Evolutionary conservation across 2,888 invertebrate genomes (phyloP).

Genomic region (Xanthia togata): DNA sequence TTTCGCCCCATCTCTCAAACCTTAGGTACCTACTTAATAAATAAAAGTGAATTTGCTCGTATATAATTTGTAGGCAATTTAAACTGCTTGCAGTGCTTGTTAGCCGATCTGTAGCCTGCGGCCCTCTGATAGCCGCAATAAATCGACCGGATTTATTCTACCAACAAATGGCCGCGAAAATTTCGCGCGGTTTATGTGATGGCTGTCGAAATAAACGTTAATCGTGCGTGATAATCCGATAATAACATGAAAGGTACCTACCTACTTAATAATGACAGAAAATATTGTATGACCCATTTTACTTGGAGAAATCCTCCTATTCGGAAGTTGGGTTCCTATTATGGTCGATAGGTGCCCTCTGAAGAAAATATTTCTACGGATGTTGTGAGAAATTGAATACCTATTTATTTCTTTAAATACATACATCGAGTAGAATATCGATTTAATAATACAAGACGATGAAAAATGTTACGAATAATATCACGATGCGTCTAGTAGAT

Average conservation of each 20-base stretch:
- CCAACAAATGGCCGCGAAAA: constrained; percentile 60
- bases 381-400: too few species aligned
- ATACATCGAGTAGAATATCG: too few species aligned
- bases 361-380: too few species aligned
- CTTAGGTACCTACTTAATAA: constrained; percentile 14
- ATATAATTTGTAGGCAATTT: constrained; percentile 47
- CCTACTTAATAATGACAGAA: too few species aligned
- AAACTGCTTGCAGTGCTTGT: constrained; percentile 49
- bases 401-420: too few species aligned
- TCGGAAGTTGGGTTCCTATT: not conserved
- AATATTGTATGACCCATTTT: constrained; percentile 3
- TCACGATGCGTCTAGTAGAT: too few species aligned
- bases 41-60: constrained; percentile 26
- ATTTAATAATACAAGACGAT: too few species aligned
- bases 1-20: not conserved
- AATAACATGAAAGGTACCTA: constrained; percentile 10
- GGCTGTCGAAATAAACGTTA: constrained; percentile 44
- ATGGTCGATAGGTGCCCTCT: not conserved
- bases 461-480: too few species aligned
- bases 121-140: constrained; percentile 53
- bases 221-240: constrained; percentile 37
- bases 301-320: constrained; percentile 4
- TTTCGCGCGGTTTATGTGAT: constrained; percentile 42
- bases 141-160: constrained; percentile 56
- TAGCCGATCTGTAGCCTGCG: too few species aligned